phyloP scores from a whole-genome alignment of 2,797 vertebrate genomes.

The Lemur catta region DNA sequence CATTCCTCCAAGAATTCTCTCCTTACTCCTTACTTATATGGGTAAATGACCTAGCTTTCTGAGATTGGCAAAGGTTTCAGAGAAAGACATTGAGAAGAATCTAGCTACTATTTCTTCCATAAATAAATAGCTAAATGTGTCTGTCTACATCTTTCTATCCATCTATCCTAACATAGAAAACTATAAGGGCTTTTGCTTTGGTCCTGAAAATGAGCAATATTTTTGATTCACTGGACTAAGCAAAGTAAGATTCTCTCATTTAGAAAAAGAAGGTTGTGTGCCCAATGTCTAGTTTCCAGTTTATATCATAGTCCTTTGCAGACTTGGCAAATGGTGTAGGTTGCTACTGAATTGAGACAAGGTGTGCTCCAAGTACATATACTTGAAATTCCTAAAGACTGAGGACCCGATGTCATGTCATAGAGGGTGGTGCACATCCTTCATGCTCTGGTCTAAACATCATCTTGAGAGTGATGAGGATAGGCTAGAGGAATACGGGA shows the following conservation, averaged over 20 bases:
- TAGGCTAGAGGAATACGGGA: background rate
- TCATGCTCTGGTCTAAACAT: background rate
- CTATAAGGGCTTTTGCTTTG: background rate
- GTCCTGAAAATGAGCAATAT: background rate
- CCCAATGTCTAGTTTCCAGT: background rate
- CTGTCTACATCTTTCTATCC: background rate
- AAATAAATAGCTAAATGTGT: slow-evolving; percentile 6
- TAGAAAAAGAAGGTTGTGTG: background rate
- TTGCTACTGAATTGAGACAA: background rate
- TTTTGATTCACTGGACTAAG: slow-evolving; percentile 9
- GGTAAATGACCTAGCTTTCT: background rate
- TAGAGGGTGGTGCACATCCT: background rate
- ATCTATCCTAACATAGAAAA: background rate
- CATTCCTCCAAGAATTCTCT: background rate
- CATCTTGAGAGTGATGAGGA: background rate
- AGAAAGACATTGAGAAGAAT: background rate
- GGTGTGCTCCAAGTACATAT: background rate
- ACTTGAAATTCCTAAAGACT: background rate
- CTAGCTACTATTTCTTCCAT: background rate
- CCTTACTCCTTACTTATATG: background rate
- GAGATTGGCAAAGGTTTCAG: background rate
- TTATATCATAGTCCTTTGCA: background rate
- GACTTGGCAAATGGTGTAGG: background rate
- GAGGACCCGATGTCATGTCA: background rate
- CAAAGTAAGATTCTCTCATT: background rate